Percentiles rank a stretch among this genome's conserved stretches.
Conservation (phyloP, 2,888 invertebrate genomes). For the Cantharis rustica region DNA sequence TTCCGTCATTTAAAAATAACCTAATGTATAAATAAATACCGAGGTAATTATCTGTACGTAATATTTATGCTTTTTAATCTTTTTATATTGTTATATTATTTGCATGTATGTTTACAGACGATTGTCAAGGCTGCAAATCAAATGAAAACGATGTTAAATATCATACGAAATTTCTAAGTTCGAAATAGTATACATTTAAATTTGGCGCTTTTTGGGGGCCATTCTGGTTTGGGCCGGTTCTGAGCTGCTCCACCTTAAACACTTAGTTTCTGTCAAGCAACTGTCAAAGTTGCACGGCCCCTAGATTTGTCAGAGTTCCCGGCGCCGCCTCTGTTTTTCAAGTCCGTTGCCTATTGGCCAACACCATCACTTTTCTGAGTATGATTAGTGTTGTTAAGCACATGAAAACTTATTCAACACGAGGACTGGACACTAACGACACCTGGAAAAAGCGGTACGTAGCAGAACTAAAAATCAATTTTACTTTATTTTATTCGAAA, state of each 20-base stretch:
- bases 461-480: slow-evolving; percentile 46
- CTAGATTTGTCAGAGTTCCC: slow-evolving; percentile 54
- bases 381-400: slow-evolving; percentile 51
- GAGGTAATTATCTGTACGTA: slow-evolving; percentile 16
- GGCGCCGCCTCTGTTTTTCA: slow-evolving; percentile 53
- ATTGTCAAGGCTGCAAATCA: slow-evolving; percentile 14
- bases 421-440: slow-evolving; percentile 53
- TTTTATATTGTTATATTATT: background rate
- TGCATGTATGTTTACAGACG: slow-evolving; percentile 18
- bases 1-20: slow-evolving; percentile 8
- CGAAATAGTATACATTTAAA: slow-evolving; percentile 41
- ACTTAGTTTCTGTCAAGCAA: slow-evolving; percentile 56
- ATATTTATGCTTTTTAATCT: slow-evolving; percentile 7
- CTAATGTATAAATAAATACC: slow-evolving; percentile 27
- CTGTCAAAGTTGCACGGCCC: slow-evolving; percentile 56
- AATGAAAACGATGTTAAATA: background rate
- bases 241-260: slow-evolving; percentile 56
- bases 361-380: slow-evolving; percentile 47
- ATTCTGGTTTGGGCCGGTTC: slow-evolving; percentile 56
- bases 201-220: slow-evolving; percentile 54
- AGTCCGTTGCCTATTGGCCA: slow-evolving; percentile 51
- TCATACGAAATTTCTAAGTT: background rate
- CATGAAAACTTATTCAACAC: slow-evolving; percentile 31
- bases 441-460: slow-evolving; percentile 44
- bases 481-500: background rate